Evolutionary conservation across 2,888 invertebrate genomes (phyloP).

Genomic region (Drosophila rellima): DNA sequence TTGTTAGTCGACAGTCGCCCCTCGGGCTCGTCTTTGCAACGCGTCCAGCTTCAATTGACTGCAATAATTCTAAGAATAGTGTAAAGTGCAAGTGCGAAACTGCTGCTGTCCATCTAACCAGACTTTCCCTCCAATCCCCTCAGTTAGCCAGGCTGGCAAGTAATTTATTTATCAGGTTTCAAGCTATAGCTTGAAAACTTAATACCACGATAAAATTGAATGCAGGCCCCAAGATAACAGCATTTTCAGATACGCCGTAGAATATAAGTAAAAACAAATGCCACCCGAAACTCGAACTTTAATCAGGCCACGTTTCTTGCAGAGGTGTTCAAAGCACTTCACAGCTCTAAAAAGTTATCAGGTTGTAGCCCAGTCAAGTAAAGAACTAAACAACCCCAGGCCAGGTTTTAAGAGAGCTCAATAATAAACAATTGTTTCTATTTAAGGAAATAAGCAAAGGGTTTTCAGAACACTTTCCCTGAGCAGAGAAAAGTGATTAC

Average conservation of each 20-base stretch:
- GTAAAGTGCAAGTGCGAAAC: conserved; percentile 73
- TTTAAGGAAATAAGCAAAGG: not conserved
- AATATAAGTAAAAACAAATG: conserved; percentile 21
- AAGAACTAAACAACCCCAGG: not conserved
- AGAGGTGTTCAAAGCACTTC: conserved; percentile 2
- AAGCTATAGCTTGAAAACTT: conserved; percentile 81
- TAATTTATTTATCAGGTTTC: conserved; percentile 83
- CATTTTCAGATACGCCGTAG: conserved; percentile 10
- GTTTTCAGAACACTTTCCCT: not conserved
- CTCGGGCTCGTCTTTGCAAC: conserved; percentile 17
- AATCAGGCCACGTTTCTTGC: conserved; percentile 34
- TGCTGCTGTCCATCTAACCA: conserved; percentile 22
- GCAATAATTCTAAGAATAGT: conserved; percentile 79
- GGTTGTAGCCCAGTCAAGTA: not conserved
- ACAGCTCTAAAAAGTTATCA: conserved; percentile 16
- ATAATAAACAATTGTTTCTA: not conserved
- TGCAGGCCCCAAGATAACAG: conserved; percentile 52
- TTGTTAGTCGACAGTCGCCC: not conserved
- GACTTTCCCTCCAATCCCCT: not conserved
- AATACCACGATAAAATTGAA: conserved; percentile 78
- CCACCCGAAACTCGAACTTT: conserved; percentile 31
- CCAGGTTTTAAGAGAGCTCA: not conserved
- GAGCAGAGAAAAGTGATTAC: not conserved
- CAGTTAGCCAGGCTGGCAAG: conserved; percentile 56
- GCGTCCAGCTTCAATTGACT: conserved; percentile 75